Evolutionary conservation across 2,797 vertebrate species (phyloP).

Genomic region (Scolopax bukidnonensis): DNA sequence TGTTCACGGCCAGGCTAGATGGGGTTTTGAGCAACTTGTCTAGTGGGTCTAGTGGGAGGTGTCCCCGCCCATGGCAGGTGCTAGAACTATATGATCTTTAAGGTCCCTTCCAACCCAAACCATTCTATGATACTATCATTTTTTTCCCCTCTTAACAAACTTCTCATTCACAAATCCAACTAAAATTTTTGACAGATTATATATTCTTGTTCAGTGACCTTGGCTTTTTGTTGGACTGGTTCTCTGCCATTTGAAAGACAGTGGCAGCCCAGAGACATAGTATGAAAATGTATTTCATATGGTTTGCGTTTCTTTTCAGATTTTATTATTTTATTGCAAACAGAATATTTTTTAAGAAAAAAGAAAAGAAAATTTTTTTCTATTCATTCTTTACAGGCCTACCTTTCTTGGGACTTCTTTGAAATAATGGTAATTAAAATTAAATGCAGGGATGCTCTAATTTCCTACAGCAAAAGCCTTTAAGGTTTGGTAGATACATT

Average conservation of each 20-base stretch:
- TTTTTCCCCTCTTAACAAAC: neutral
- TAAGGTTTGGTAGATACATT: slow-evolving; percentile 4
- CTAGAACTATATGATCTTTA: neutral
- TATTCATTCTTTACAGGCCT: neutral
- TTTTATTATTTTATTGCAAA: slow-evolving; percentile 49
- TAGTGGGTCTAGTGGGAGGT: too few relatives aligned
- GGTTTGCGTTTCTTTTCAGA: slow-evolving; percentile 19
- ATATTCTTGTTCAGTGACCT: neutral
- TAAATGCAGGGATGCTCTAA: slow-evolving; percentile 10
- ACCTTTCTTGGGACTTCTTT: slow-evolving; percentile 22
- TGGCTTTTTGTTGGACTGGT: slow-evolving; percentile 5
- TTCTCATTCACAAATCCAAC: slow-evolving; percentile 8
- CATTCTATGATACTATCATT: neutral
- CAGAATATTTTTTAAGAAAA: slow-evolving; percentile 18
- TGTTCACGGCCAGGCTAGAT: neutral
- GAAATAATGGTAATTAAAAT: slow-evolving; percentile 26
- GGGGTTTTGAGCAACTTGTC: neutral
- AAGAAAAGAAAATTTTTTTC: neutral
- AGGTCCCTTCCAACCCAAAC: neutral
- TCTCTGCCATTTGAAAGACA: neutral
- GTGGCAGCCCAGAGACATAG: neutral
- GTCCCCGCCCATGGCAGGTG: neutral
- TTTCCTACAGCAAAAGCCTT: slow-evolving; percentile 47
- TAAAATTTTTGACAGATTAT: neutral
- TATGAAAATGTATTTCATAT: slow-evolving; percentile 26